Base-by-base conservation (phyloP, 2,888 invertebrate species). In the Stenichneumon culpator region DNA sequence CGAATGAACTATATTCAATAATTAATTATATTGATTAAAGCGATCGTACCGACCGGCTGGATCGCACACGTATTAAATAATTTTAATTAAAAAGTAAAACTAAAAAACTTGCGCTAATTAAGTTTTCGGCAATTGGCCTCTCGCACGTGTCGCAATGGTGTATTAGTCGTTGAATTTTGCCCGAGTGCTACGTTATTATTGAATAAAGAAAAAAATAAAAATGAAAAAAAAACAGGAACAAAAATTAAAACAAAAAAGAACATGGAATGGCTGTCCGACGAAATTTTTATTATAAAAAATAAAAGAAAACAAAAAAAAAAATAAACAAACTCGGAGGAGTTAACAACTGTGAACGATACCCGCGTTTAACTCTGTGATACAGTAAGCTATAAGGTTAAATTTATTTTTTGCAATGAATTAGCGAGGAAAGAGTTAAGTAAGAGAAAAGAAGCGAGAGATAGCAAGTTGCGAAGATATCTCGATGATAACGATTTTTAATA, bases 321-420 rank as follows among this genome's bases (percentile, higher is more conserved):
- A 36, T 4, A 36, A 36, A 44, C 1, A 60, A 28, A 70, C 39
- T n/a, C 19, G n/a, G 39, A 67, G 25, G 73, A 36, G 50, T 28
- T 63, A 79, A 57, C 16, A 74, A 84, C 36, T 75, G 65, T 88
- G 88, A 91, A 91, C 88, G 90, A 92, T 91, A 93, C 91, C 65
- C 91, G 92, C 91, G 92, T 92, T 92, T 93, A 92, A 93, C 92
- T 93, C 93, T 93, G 94, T 94, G 93, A 94, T 94, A 93, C 90
- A 90, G 92, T 93, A 93, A 91, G 92, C 91, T 92, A 91, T 93
- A 93, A 93, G 93, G 89, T 79, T 93, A 93, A 91, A 93, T 90
- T 92, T 93, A 93, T 92, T 93, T 92, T 82, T 84, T 74, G 84
- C 84, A 80, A 73, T 67, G 72, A 36, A 79, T 79, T 69, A 73